phyloP scores from a whole-genome alignment of 2,797 vertebrate species.

The Darevskia nairensis region DNA sequence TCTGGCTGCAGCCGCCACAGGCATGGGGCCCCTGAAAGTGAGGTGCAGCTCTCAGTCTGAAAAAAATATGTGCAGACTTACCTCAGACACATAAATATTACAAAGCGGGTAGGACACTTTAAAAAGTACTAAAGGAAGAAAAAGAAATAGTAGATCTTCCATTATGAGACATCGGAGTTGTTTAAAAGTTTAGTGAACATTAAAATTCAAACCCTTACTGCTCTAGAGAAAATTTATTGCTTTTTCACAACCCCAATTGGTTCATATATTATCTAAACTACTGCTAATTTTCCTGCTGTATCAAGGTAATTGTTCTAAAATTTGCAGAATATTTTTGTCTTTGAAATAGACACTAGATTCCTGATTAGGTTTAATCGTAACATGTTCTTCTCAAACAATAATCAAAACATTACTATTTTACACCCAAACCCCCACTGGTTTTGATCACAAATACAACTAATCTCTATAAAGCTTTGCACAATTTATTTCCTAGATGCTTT shows the following conservation, averaged over 20 bases:
- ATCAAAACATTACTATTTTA: slow-evolving; percentile 17
- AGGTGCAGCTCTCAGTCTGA: too few relatives aligned
- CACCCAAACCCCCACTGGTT: neutral
- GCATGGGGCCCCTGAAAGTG: too few relatives aligned
- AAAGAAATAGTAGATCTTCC: slow-evolving; percentile 31
- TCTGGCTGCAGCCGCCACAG: too few relatives aligned
- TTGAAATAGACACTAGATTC: slow-evolving; percentile 28
- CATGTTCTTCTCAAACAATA: neutral
- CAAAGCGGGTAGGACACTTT: neutral
- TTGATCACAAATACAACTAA: slow-evolving; percentile 13
- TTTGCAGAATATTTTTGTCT: slow-evolving; percentile 49
- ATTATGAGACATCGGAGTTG: slow-evolving; percentile 28
- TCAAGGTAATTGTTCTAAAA: slow-evolving; percentile 53
- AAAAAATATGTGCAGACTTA: too few relatives aligned
- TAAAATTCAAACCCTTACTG: slow-evolving; percentile 48
- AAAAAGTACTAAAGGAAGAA: neutral
- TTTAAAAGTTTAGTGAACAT: slow-evolving; percentile 49
- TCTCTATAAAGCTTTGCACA: slow-evolving; percentile 33
- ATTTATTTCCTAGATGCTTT: neutral
- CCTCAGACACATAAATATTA: neutral
- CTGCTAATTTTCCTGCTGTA: slow-evolving; percentile 41
- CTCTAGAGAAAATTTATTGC: slow-evolving; percentile 48
- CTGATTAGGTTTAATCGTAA: slow-evolving; percentile 47
- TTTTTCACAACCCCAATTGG: slow-evolving; percentile 43
- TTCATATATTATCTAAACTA: slow-evolving; percentile 51